Base-by-base conservation (phyloP, 2,888 invertebrate species). In the Cosmorhoe ocellata region DNA sequence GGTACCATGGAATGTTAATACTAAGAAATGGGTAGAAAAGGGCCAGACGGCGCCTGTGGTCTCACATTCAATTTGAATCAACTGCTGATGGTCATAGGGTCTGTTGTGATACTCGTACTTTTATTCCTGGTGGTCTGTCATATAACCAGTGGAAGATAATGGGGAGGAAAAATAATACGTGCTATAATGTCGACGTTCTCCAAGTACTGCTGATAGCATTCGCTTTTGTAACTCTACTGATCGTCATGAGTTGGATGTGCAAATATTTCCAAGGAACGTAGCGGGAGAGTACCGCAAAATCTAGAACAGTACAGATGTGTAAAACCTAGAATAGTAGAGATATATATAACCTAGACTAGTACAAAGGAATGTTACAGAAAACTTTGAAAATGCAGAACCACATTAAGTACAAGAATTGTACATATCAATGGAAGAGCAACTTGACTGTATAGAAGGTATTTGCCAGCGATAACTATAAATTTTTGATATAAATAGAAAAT, bases 191-290 rank as follows among this genome's bases (percentile, higher is more conserved):
- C 0, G 83, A 84, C 27, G 12, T 81, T 0, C 34, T 81, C 0
- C 82, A 84, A 67, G 32, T 85, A 0, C 11, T 83, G 0, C 42
- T 84, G 0, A 77, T 84, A 0, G 77, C 81, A 0, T 76, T 85
- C 8, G 81, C 83, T 0, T 85, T 85, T 26, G 77, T 84, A 0
- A 77, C 78, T 0, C 46, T 86, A 0, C 67, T 84, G 0, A 61
- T 84, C 1, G 71, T 84, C 0, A 73, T 84, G 70, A 84, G 74
- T 22, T 86, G 81, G 79, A 79, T 86, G 78, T 84, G 82, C 61
- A 84, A 81, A 48, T 81, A 80, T 38, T 79, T 79, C 31, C 76
- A 78, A 58, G 64, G 71, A 2, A 45, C 63, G 0, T 72, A 50
- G 26, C 9, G 9, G 7, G 8, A 44, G 8, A 27, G 9, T 24